phyloP scores from a whole-genome alignment of 2,797 vertebrate species.

The Acrossocheilus fasciatus region DNA sequence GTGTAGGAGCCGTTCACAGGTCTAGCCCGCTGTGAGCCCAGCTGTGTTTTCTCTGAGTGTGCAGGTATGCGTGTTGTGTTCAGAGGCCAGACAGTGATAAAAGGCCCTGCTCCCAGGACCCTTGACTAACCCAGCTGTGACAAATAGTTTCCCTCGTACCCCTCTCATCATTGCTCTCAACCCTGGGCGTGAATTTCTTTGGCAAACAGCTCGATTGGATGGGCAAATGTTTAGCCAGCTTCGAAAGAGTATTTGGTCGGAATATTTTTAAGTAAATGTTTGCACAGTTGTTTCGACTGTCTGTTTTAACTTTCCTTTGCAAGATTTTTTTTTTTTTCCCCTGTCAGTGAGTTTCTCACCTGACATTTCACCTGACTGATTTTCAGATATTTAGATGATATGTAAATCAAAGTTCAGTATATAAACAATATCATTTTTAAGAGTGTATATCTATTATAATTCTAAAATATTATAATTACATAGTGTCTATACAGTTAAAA shows the following conservation, averaged over 20 bases:
- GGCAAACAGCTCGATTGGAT: conserved; percentile 75
- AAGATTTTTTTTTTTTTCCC: conserved; percentile 1
- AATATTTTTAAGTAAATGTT: conserved; percentile 73
- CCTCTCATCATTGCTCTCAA: conserved; percentile 69
- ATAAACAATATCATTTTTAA: background rate
- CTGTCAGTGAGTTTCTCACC: background rate
- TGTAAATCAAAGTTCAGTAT: background rate
- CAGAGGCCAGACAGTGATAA: conserved; percentile 68
- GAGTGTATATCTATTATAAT: background rate
- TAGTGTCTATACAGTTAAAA: background rate
- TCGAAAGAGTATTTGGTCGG: conserved; percentile 65
- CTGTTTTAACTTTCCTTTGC: conserved; percentile 62
- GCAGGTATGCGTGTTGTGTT: conserved; percentile 56
- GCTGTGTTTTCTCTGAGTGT: conserved; percentile 63
- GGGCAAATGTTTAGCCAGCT: conserved; percentile 77
- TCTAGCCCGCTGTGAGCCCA: conserved; percentile 62
- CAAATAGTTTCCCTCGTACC: conserved; percentile 74
- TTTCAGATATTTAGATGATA: background rate
- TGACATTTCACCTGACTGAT: conserved; percentile 27
- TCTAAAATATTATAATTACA: background rate
- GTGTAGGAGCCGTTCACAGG: conserved; percentile 41
- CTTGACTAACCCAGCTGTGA: conserved; percentile 73
- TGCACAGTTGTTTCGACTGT: conserved; percentile 68
- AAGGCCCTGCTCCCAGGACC: conserved; percentile 69
- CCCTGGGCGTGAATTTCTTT: conserved; percentile 77